Base-by-base conservation (phyloP, 1,140 invertebrate genomes). In the Maniola jurtina region DNA sequence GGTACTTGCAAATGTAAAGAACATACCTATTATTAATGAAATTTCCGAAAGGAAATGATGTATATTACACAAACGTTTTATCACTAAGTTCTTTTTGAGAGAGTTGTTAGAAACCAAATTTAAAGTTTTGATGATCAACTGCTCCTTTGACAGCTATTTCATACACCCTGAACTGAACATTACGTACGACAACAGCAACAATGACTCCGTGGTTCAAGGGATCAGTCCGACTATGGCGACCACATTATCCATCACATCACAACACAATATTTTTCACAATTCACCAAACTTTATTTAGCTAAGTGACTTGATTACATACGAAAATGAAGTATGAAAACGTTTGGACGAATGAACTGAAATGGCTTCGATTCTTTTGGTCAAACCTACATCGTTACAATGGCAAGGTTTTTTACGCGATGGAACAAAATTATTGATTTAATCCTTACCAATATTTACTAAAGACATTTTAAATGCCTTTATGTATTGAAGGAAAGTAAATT, bases 381-480 rank as follows among this genome's bases (percentile, higher is more conserved):
- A 89, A 89, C 86, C 86, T 90, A 84, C 80, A 84, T 88, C 67
- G 70, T 77, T 67, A 74, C 66, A 70, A 74, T 73, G 59, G 61
- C 64, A 65, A 78, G 59, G 58, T 66, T 77, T 70, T 65, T 61
- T 54, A 69, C 48, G 68, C 65, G 74, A 61, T 75, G 63, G 47
- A 45, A 48, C 45, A 52, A 73, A 71, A 64, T 65, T 71, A 70
- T 64, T 68, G 60, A 74, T 72, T 64, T 72, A 66, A 45, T 70
- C 78, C 86, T 90, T 88, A 90, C 88, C 88, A 82, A 83, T 83
- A 84, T 84, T 87, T 71, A 83, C 79, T 81, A 76, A 60, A 76
- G 85, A 90, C 88, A 90, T 90, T 90, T 88, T 90, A 86, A 77
- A 88, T 88, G 86, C 75, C 86, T 70, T 79, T 71, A 76, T 63